Base-by-base conservation (phyloP, 2,888 invertebrate species). In the Callosobruchus maculatus region DNA sequence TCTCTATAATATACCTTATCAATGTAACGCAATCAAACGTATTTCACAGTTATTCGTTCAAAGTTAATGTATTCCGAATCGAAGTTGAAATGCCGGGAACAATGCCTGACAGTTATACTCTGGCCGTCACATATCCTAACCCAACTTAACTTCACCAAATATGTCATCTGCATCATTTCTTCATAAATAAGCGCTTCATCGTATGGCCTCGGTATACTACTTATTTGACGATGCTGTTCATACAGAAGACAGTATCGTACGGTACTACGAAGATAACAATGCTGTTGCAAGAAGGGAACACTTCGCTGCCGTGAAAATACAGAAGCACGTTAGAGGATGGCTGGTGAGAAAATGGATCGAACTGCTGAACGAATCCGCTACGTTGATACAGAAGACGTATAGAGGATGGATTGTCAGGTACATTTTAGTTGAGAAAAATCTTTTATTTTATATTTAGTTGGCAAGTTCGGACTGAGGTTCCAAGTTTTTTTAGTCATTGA, bases 161-260 rank as follows among this genome's bases (percentile, higher is more conserved):
- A 49, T 49, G 49, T 49, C 49, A 49, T 1, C 13, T 18, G 13
- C 13, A 18, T 49, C 49, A 0, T 7, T 18, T 49, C 18, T 49
- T 49, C 49, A 49, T 18, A 5, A 13, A 13, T 49, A 49, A 49
- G 1, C 49, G 13, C 18, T 18, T 49, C 49, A 7, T 18, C 49
- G 49, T 18, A 86, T 86, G 86, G 85, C 86, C 9, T 86, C 86
- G 2, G 81, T 85, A 22, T 84, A 84, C 75, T 80, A 82, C 77
- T 77, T 84, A 49, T 77, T 81, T 70, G 79, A 79, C 30, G 82
- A 81, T 75, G 80, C 82, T 1, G 22, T 78, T 9, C 71, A 79
- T 68, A 78, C 82, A 49, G 81, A 80, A n/a, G 77, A 80, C 49
- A 77, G 81, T 69, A 77, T 83, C 67, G 78, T 81, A 0, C 72